Evolutionary conservation across 2,888 invertebrate genomes (phyloP).

Genomic region (Lepidocyrtoides sp.): DNA sequence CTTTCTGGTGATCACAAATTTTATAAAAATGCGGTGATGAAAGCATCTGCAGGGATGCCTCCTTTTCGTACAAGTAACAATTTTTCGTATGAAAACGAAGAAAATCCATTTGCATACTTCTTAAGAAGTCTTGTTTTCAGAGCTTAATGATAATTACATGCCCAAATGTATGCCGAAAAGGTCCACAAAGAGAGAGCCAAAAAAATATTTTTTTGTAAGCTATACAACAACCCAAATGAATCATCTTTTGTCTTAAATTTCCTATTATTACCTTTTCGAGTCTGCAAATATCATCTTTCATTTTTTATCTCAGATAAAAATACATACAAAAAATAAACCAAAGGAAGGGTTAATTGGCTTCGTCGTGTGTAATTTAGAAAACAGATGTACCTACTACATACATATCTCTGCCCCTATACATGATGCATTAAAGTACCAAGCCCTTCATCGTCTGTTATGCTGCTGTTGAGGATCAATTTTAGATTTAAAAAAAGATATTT

Average conservation of each 20-base stretch:
- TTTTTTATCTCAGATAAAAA: not conserved
- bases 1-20: not conserved
- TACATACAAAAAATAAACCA: not conserved
- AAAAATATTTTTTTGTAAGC: not conserved
- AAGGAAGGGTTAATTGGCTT: not conserved
- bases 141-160: constrained; percentile 5
- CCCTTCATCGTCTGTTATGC: not conserved
- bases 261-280: not conserved
- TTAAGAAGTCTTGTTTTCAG: not conserved
- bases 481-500: not conserved
- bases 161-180: not conserved
- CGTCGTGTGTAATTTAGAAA: constrained; percentile 2
- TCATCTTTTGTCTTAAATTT: not conserved
- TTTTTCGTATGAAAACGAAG: not conserved
- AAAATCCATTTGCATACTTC: not conserved
- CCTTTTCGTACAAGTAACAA: not conserved
- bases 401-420: not conserved
- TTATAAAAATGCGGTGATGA: not conserved
- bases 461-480: not conserved
- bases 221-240: not conserved
- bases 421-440: not conserved
- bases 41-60: not conserved
- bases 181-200: not conserved
- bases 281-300: not conserved
- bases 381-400: not conserved